Percentiles rank a stretch among this genome's conserved stretches.
Conservation (phyloP, 2,888 invertebrate genomes). For the Busseola fusca region DNA sequence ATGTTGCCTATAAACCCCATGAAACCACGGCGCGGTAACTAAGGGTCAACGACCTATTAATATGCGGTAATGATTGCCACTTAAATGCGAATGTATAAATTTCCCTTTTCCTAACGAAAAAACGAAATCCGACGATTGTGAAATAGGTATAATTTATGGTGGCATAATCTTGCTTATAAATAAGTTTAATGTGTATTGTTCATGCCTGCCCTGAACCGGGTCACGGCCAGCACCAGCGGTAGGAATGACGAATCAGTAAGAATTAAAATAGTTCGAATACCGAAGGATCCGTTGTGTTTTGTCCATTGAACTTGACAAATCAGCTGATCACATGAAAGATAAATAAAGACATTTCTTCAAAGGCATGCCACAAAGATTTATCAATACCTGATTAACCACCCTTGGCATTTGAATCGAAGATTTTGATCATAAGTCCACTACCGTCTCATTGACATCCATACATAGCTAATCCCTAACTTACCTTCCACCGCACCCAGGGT, state of each 20-base stretch:
- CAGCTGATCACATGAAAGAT: neutral
- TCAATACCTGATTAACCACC: neutral
- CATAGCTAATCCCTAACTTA: slow-evolving; percentile 23
- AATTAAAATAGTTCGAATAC: slow-evolving; percentile 7
- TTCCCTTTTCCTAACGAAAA: slow-evolving; percentile 41
- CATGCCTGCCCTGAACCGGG: slow-evolving; percentile 32
- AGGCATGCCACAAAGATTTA: neutral
- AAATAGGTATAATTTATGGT: slow-evolving; percentile 46
- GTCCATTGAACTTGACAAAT: slow-evolving; percentile 22
- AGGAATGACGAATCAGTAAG: slow-evolving; percentile 14
- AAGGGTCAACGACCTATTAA: slow-evolving; percentile 36
- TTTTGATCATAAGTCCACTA: neutral
- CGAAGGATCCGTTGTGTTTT: slow-evolving; percentile 9
- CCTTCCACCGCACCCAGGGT: slow-evolving; percentile 18
- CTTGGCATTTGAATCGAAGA: neutral
- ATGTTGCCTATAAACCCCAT: slow-evolving; percentile 17
- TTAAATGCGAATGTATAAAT: slow-evolving; percentile 37
- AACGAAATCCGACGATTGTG: slow-evolving; percentile 38
- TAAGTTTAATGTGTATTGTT: slow-evolving; percentile 45
- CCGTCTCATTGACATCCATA: slow-evolving; percentile 11
- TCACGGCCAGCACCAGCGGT: slow-evolving; percentile 34
- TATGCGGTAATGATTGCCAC: slow-evolving; percentile 27
- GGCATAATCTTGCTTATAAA: slow-evolving; percentile 40
- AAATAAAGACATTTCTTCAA: neutral
- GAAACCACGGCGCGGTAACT: slow-evolving; percentile 18